Percentiles rank a stretch among this genome's conserved stretches.
phyloP scores from a whole-genome alignment of 2,888 invertebrate species.

The Tethea ocularis region DNA sequence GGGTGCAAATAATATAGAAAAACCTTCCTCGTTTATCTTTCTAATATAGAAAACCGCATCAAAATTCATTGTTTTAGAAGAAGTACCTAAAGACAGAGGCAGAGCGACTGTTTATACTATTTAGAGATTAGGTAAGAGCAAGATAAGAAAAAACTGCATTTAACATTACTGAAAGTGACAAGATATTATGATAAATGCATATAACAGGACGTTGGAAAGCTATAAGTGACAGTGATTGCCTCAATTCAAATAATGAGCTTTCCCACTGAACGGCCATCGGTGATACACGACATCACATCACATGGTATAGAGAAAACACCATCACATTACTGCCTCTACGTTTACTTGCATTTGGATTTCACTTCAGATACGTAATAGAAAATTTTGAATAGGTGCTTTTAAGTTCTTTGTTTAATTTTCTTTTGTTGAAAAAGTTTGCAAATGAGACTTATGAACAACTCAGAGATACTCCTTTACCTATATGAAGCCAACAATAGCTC shows the following conservation, averaged over 20 bases:
- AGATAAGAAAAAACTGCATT: too few species aligned
- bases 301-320: not conserved
- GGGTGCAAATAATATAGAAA: too few species aligned
- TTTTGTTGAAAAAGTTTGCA: not conserved
- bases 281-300: not conserved
- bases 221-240: not conserved
- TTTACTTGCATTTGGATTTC: not conserved
- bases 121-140: too few species aligned
- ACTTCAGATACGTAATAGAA: not conserved
- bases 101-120: too few species aligned
- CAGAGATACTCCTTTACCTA: too few species aligned
- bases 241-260: constrained; percentile 8
- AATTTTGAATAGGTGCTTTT: not conserved
- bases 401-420: not conserved
- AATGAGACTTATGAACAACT: too few species aligned
- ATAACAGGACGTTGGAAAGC: not conserved
- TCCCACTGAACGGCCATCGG: not conserved
- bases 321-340: not conserved
- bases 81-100: too few species aligned
- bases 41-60: too few species aligned
- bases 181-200: not conserved
- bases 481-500: too few species aligned
- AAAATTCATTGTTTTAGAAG: too few species aligned
- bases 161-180: not conserved
- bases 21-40: too few species aligned